phyloP scores from a whole-genome alignment of 2,113 vertebrate genomes.

The Gambusia holbrooki region DNA sequence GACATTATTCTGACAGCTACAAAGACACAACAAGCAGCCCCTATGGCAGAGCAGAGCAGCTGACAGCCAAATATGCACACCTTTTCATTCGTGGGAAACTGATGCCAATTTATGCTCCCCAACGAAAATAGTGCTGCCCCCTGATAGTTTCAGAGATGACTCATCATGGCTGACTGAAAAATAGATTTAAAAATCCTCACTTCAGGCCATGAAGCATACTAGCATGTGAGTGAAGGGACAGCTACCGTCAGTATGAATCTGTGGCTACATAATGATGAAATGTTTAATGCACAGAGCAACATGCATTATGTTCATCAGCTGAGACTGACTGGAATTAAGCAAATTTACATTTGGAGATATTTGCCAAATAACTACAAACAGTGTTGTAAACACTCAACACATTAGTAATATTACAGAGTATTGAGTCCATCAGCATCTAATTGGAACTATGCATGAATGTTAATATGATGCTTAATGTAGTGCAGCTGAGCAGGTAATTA shows the following conservation, averaged over 20 bases:
- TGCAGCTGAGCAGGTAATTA: neutral
- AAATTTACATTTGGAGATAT: neutral
- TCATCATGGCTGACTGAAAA: neutral
- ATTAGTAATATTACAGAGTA: neutral
- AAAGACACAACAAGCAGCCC: neutral
- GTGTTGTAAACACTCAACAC: neutral
- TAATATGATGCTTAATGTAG: neutral
- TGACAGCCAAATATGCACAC: neutral
- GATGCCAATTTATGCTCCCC: neutral
- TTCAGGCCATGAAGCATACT: neutral
- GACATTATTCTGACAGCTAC: slow-evolving; percentile 1
- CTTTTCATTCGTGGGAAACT: neutral
- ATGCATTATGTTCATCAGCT: neutral
- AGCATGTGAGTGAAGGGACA: neutral
- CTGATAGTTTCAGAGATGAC: neutral
- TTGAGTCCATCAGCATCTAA: neutral
- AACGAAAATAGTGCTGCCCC: neutral
- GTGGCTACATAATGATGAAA: neutral
- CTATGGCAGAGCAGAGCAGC: neutral
- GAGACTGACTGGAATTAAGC: neutral
- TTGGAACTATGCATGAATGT: neutral
- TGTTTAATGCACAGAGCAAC: too few relatives aligned
- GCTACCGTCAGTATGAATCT: neutral
- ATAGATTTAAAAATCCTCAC: neutral
- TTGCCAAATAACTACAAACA: neutral